Conservation (phyloP, 1,140 invertebrate genomes). For the Temnothorax curvispinosus region DNA sequence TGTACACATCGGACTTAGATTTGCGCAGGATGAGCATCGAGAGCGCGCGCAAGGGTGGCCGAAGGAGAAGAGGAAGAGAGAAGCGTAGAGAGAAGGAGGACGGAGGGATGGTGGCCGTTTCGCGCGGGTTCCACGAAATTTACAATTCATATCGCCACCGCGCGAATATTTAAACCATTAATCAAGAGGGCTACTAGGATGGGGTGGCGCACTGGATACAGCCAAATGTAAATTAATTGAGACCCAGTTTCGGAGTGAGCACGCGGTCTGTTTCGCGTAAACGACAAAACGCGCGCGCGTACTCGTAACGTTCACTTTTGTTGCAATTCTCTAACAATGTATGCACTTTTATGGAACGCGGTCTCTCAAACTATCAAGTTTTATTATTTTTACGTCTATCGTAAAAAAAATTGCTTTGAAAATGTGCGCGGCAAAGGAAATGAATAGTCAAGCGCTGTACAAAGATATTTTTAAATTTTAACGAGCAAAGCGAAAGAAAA, state of each 20-base stretch:
- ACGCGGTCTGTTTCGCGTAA: conserved; percentile 52
- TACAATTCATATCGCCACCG: conserved; percentile 80
- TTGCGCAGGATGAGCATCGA: background rate
- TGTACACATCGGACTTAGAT: conserved; percentile 20
- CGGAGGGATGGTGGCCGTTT: background rate
- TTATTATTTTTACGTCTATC: background rate
- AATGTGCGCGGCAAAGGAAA: background rate
- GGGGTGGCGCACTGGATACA: conserved; percentile 57
- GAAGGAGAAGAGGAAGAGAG: conserved; percentile 44
- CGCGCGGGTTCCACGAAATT: conserved; percentile 70
- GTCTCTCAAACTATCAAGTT: background rate
- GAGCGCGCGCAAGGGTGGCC: background rate
- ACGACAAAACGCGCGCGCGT: conserved; percentile 56
- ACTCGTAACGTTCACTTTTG: conserved; percentile 40
- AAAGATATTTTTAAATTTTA: conserved; percentile 13
- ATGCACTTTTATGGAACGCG: background rate
- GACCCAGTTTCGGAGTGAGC: conserved; percentile 63
- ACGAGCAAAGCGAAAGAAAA: background rate
- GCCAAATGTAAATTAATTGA: conserved; percentile 79
- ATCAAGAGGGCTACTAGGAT: conserved; percentile 74
- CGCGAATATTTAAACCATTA: conserved; percentile 80
- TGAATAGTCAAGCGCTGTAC: background rate
- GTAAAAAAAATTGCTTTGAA: background rate
- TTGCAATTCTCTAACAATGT: conserved; percentile 34
- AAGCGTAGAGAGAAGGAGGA: conserved; percentile 26